Evolutionary conservation across 2,888 invertebrate species (phyloP), one percentile per base, ranked within the genome.

Genomic region (Phania funesta): DNA sequence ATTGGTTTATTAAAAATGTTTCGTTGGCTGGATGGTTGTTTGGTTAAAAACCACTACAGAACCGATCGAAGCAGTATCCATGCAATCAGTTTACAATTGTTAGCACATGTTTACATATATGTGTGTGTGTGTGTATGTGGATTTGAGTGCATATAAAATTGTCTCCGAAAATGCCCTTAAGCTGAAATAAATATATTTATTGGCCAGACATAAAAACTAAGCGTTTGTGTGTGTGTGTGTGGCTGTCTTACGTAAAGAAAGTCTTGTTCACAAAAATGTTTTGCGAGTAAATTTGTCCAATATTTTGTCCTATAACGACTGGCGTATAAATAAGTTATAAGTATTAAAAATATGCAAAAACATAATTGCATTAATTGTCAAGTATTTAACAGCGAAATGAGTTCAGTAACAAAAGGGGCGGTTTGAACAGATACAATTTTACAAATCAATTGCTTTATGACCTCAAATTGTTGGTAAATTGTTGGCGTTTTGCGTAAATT

Each of bases 1-100:
- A 78, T 78, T 74, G 78, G 62, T 82, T 82, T 82, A 74, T 82
- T 81, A 73, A 64, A 52, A 77, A 75, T 70, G 26, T 64, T 79
- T 70, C 16, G 38, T 52, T 29, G 29, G 9, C 18, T 58, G 24
- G 29, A 3, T 50, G 29, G 22, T 58, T 54, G 32, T 9, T 29
- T 58, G 29, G 38, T 50, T 32, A 50, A 71, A 54, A 68, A 22
- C n/a, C 60, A 74, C 62, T 24, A 68, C 54, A 46, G 41, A 68
- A 26, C 6, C 44, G 26, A 38, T 24, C 56, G 58, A 52, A 44
- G 44, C 44, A 58, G 35, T 35, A 26, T 35, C 9, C 35, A 71
- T 32, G 46, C 60, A 71, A 60, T 71, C 71, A 60, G 38, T 50
- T 50, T 29, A 29, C 48, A 38, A 71, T 71, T 60, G 58, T 68